Evolutionary conservation across 2,797 vertebrate genomes (phyloP).

Genomic region (Loriculus beryllinus): DNA sequence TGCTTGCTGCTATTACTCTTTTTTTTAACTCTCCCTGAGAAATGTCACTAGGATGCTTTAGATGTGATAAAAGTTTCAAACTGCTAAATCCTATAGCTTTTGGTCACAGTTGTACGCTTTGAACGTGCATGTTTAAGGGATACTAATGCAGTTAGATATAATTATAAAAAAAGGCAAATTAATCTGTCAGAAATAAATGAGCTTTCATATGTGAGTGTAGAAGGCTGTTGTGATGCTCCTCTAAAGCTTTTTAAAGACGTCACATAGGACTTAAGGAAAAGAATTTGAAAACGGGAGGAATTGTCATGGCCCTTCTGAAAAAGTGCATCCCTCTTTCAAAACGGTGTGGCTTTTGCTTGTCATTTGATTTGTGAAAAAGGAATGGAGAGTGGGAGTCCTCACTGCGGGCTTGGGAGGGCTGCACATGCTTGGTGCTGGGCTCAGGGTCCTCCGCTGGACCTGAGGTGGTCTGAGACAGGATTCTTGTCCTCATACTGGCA

Average conservation of each 20-base stretch:
- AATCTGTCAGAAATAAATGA: not conserved
- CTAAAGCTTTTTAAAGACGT: not conserved
- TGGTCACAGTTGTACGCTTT: not conserved
- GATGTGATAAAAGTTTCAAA: not conserved
- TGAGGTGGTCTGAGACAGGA: not conserved
- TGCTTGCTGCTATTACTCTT: not conserved
- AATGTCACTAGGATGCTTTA: not conserved
- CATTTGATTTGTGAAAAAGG: not conserved
- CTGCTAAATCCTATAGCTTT: not conserved
- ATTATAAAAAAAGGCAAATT: not conserved
- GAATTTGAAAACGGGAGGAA: not conserved
- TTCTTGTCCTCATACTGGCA: accelerated
- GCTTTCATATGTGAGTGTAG: not conserved
- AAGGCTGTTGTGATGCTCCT: not conserved
- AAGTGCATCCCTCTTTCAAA: not conserved
- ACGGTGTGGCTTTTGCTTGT: not conserved
- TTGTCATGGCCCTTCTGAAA: not conserved
- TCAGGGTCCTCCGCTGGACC: not conserved
- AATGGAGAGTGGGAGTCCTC: not conserved
- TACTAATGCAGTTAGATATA: not conserved
- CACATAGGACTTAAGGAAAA: not conserved
- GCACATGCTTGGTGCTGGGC: accelerated
- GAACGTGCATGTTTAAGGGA: not conserved
- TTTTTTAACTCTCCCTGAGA: not conserved
- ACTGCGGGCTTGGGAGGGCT: not conserved